Evolutionary conservation across 2,797 vertebrate species (phyloP).

Genomic region (Cercopithecus mitis): DNA sequence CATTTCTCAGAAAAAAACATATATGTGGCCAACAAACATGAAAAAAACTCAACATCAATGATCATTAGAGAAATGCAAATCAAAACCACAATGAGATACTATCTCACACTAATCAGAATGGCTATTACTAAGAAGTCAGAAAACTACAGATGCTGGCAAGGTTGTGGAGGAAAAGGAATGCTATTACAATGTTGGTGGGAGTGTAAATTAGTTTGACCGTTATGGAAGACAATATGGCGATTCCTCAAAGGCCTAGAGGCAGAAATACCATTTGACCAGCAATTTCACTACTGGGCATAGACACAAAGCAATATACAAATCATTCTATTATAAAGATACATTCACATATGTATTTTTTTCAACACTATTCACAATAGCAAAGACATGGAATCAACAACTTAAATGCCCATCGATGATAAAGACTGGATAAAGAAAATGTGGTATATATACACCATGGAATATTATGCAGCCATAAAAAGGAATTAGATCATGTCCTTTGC

Average conservation of each 20-base stretch:
- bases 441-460: not conserved
- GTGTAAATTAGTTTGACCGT: not conserved
- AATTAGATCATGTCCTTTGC: not conserved
- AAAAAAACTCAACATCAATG: not conserved
- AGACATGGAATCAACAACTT: not conserved
- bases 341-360: not conserved
- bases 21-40: not conserved
- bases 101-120: not conserved
- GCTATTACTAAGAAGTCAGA: not conserved
- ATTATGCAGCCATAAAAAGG: not conserved
- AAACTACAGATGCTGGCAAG: not conserved
- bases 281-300: not conserved
- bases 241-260: not conserved
- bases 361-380: not conserved
- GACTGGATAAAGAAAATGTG: not conserved
- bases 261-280: not conserved
- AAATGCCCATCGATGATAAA: not conserved
- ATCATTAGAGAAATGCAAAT: not conserved
- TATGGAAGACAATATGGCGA: not conserved
- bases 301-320: not conserved
- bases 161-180: not conserved
- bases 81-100: not conserved
- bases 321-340: not conserved
- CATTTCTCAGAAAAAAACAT: not conserved
- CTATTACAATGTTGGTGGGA: not conserved